Evolutionary conservation across 2,888 invertebrate genomes (phyloP), one percentile per base, ranked within the genome.

Genomic region (Campoplex capitator): DNA sequence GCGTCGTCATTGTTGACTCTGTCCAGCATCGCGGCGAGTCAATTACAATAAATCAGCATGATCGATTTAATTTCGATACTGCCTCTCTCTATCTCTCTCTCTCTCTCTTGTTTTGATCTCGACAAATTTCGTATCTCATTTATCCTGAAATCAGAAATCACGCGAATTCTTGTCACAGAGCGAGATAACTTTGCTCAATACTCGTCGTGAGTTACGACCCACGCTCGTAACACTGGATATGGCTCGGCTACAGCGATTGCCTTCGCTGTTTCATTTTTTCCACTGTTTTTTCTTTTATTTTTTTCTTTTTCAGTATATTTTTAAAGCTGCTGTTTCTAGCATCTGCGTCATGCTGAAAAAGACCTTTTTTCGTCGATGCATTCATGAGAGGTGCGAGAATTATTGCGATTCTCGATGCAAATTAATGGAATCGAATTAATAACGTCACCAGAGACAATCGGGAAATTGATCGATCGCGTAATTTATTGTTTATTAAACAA

Each of bases 101-200:
- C 56, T 13, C 35, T 28, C 23, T 71, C 16, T 35, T 8, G 18
- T 16, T 28, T 23, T 28, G 7, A 51, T 58, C 38, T 71, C 62
- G 18, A 3, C 18, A 48, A 54, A 18, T 54, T 76, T 45, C 35
- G 68, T 45, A 51, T 56, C 65, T 58, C 73, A 74, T 74, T 84
- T 78, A 84, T 87, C 84, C 84, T 78, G 62, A 82, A 87, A 84
- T 81, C 86, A 62, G 77, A 51, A 84, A 84, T 78, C 65, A 70
- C 51, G 38, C 65, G 38, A 58, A 73, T 77, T 38, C 42, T 42
- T 32, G 56, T 75, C 62, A 70, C 74, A 23, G 51, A 38, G 62
- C 75, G 45, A 23, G 23, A 79, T 62, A 18, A 18, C 58, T 75
- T 7, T 23, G 35, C 58, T 42, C 45, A 42, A 56, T 42, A 45